Base-by-base conservation (phyloP, 2,113 vertebrate genomes). In the Prunella fulvescens region DNA sequence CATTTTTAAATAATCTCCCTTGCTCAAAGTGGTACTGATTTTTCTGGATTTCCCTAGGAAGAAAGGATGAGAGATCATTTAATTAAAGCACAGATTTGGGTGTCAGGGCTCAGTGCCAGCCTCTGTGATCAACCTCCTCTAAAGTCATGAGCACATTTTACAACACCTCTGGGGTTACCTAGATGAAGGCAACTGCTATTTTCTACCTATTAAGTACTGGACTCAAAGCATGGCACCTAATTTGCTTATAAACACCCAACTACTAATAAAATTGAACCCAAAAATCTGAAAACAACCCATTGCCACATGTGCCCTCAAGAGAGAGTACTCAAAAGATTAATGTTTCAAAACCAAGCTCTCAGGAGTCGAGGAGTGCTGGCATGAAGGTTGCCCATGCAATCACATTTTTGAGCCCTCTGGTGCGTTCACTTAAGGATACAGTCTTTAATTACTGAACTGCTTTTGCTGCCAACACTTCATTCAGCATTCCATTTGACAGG, bases 361-460 rank as follows among this genome's bases (percentile, higher is more conserved):
- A 7, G 60, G 35, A 89, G 19, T 44, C 0, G 0, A 88, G 45
- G 19, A 87, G 26, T 0, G 2, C 79, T 94, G 85, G 62, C 67
- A 56, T 14, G 24, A 48, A 92, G 60, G 44, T 4, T 90, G 74
- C 74, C 81, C 54, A 35, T 44, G 53, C 80, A 92, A 94, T 66
- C 88, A 61, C 17, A 61, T 66, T 76, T 66, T 72, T 73, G 42
- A 91, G 67, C 12, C 58, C 74, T 80, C 45, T 88, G 50, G 26
- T 77, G 84, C 19, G 2, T 18, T 35, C 79, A 86, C 50, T 82
- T 86, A 80, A 91, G 67, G 58, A 73, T 51, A 90, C 1, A 85
- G 84, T 50, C 79, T 90, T 94, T 95, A 92, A 95, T 88, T 82
- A 94, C 78, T 29, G 11, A 95, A 50, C 39, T 91, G 45, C 71